phyloP scores from a whole-genome alignment of 2,888 invertebrate species.

The Ptilodon capucinus region DNA sequence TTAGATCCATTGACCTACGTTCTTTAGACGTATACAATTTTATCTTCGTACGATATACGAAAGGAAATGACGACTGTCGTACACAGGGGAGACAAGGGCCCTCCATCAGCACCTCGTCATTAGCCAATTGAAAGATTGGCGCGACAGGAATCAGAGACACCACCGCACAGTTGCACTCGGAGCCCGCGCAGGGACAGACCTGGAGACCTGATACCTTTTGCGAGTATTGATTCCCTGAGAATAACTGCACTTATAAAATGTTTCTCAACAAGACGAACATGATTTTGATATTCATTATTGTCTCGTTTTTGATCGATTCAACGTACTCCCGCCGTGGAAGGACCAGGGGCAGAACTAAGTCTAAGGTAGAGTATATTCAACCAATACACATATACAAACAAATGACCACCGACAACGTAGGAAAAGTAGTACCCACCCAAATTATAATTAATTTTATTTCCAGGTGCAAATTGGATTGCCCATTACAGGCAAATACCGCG shows the following conservation, averaged over 20 bases:
- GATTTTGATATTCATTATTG: conserved; percentile 46
- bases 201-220: conserved; percentile 16
- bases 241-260: conserved; percentile 40
- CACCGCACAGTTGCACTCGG: conserved; percentile 52
- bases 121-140: conserved; percentile 76
- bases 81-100: conserved; percentile 73
- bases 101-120: conserved; percentile 67
- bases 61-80: conserved; percentile 64
- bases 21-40: conserved; percentile 35
- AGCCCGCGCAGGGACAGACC: conserved; percentile 47
- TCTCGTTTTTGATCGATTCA: conserved; percentile 46
- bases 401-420: too few species aligned
- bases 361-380: conserved; percentile 80
- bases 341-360: conserved; percentile 88
- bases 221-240: conserved; percentile 5
- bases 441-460: conserved; percentile 12
- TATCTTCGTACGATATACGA: conserved; percentile 51
- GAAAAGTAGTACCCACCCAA: too few species aligned
- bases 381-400: too few species aligned
- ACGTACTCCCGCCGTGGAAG: conserved; percentile 86
- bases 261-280: conserved; percentile 46
- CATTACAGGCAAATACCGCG: conserved; percentile 93
- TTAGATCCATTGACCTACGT: conserved; percentile 28
- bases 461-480: conserved; percentile 93
- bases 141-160: conserved; percentile 50